A percentile compares a stretch with the other conserved stretches of the same genome.
Evolutionary conservation across 92 coral and sea anemone genomes (phyloP).

Genomic region (Palythoa grandis): DNA sequence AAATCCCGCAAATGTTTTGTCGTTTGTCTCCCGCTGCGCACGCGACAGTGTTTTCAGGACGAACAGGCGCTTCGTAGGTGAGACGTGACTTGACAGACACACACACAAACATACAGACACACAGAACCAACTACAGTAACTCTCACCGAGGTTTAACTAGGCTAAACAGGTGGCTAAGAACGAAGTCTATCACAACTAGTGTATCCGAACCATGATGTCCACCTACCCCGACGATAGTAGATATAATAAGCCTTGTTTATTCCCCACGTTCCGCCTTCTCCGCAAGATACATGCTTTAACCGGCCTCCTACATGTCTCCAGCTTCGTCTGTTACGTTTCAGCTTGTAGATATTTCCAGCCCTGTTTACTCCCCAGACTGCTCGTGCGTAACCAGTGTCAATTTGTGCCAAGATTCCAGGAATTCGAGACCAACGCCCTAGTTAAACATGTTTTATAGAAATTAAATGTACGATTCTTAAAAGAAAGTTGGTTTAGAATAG

Average conservation of each 20-base stretch:
- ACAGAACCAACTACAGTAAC: too few species aligned
- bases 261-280: neutral
- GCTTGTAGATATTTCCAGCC: neutral
- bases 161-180: too few species aligned
- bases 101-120: too few species aligned
- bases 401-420: neutral
- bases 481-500: too few species aligned
- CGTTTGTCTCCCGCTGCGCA: too few species aligned
- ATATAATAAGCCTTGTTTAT: neutral
- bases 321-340: neutral
- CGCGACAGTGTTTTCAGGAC: too few species aligned
- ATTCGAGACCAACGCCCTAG: neutral
- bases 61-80: too few species aligned
- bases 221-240: neutral
- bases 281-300: neutral
- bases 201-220: neutral
- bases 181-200: too few species aligned
- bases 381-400: neutral
- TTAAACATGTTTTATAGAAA: neutral
- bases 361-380: neutral
- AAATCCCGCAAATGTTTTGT: too few species aligned
- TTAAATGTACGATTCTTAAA: neutral
- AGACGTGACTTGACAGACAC: too few species aligned
- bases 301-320: neutral
- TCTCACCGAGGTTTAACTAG: too few species aligned